Conservation (phyloP, 2,797 vertebrate genomes). For the Margarornis squamiger region DNA sequence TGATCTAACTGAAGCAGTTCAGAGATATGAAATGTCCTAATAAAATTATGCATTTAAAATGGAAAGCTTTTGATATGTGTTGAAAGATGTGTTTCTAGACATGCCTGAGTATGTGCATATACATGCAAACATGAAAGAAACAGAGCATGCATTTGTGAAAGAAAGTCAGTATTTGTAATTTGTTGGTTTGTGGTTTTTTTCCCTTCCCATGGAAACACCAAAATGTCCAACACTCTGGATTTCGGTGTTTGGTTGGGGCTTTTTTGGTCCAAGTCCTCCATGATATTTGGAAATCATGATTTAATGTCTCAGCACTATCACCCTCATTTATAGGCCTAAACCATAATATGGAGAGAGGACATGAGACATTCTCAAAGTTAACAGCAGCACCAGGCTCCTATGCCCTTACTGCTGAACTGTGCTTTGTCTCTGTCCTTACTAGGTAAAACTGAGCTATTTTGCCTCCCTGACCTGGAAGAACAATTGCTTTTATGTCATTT, state of each 20-base stretch:
- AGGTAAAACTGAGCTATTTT: neutral
- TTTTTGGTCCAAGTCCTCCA: neutral
- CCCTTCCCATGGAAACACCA: neutral
- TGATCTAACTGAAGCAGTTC: neutral
- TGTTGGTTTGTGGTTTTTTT: fast-evolving
- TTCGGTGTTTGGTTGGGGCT: neutral
- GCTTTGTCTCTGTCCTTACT: neutral
- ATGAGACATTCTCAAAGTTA: neutral
- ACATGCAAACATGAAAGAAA: neutral
- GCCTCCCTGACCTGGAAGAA: neutral
- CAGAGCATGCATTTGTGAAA: neutral
- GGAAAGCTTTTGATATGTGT: neutral
- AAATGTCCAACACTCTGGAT: neutral
- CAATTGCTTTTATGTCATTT: neutral
- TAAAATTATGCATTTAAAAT: neutral
- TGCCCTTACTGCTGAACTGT: neutral
- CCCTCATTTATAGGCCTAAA: neutral
- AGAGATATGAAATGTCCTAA: neutral
- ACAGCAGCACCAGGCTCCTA: neutral
- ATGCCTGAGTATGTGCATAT: neutral
- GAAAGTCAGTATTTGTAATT: neutral
- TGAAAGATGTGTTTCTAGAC: neutral
- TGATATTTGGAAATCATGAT: neutral
- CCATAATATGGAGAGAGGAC: neutral
- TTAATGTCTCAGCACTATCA: neutral